Evolutionary conservation across 2,797 vertebrate species (phyloP), one percentile per base, ranked within the genome.

Genomic region (Spinus olivaceus): DNA sequence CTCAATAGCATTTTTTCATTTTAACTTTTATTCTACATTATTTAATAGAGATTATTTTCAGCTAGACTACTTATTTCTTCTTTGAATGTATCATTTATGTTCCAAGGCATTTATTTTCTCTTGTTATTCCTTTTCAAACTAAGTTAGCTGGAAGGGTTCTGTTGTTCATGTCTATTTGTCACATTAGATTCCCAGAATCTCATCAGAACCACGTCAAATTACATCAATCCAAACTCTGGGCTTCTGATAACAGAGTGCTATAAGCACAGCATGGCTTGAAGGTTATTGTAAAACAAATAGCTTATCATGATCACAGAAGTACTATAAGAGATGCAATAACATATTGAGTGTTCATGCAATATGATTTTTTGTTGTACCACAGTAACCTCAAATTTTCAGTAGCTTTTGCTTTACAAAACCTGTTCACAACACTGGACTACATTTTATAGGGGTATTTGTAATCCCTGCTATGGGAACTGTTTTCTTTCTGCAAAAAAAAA

Each of bases 131-230:
- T 71, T 78, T 74, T 50, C 72, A 85, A 85, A 83, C 66, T 27
- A 67, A 57, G 18, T 79, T 92, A 92, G 50, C 70, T 87, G 50
- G 30, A 90, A 88, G 90, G 46, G 66, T 81, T 91, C 3, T 73
- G 56, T 89, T 81, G 18, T 86, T 83, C 69, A 32, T 66, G 67
- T 77, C 59, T 76, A 9, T 89, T 87, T 95, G 91, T 90, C 76
- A n/a, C 73, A 79, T 93, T 79, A 65, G 51, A 88, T 96, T 93
- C 33, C 25, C 39, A 53, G 35, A 79, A 65, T 84, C 50, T 78
- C 44, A 79, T 86, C 80, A 86, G 57, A 89, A 89, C n/a, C 32
- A 42, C 27, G 84, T 84, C 92, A 91, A 81, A 81, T 84, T 91
- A 18, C 20, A 92, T 94, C 94, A 92, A 25, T 92, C 47, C 47